phyloP scores from a whole-genome alignment of 2,888 invertebrate genomes.

The Pharmacophagus antenor region DNA sequence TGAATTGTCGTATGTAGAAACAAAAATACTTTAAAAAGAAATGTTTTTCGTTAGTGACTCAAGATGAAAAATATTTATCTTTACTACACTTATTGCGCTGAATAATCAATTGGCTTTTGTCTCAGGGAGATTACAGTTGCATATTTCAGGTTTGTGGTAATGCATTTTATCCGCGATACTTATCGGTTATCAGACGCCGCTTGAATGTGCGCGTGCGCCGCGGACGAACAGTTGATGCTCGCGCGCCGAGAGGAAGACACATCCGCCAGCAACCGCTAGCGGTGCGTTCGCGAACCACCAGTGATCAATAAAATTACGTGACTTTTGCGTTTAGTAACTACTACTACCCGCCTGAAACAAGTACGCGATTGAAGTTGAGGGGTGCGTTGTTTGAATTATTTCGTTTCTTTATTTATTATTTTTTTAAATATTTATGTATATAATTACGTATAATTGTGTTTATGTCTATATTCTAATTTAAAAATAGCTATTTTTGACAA shows the following conservation, averaged over 20 bases:
- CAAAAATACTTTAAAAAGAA: not conserved
- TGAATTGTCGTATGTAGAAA: not conserved
- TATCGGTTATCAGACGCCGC: conserved; percentile 70
- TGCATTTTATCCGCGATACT: conserved; percentile 49
- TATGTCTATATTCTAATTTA: not conserved
- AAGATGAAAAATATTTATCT: not conserved
- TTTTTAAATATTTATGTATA: conserved; percentile 12
- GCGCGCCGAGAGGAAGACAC: conserved; percentile 75
- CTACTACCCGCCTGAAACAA: conserved; percentile 40
- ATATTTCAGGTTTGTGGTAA: conserved; percentile 21
- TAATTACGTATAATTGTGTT: not conserved
- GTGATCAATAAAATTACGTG: conserved; percentile 57
- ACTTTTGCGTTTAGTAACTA: conserved; percentile 42
- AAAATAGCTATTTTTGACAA: not conserved
- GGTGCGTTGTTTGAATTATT: conserved; percentile 69
- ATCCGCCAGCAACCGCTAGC: conserved; percentile 59
- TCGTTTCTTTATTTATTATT: conserved; percentile 37
- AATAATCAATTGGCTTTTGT: conserved; percentile 12
- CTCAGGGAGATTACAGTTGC: conserved; percentile 12
- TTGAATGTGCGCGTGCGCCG: conserved; percentile 50
- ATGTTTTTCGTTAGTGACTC: not conserved
- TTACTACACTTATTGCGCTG: not conserved
- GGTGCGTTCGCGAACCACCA: conserved; percentile 46
- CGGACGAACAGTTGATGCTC: conserved; percentile 72
- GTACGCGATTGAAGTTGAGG: conserved; percentile 46